phyloP scores from a whole-genome alignment of 1,140 invertebrate species.

The Acromyrmex echinatior region DNA sequence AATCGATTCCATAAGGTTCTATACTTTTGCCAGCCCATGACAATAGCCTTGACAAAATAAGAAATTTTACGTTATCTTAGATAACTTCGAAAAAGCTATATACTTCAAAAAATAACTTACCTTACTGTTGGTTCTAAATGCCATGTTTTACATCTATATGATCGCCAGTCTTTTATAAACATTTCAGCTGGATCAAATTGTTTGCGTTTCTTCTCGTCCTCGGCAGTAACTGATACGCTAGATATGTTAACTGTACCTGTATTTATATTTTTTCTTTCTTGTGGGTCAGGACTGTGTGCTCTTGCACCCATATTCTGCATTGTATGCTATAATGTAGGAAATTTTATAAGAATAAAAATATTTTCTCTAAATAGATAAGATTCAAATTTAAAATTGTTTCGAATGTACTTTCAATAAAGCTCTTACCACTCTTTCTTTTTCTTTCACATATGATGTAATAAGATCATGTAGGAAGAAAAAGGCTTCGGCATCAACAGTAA shows the following conservation, averaged over 20 bases:
- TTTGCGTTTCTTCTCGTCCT: conserved; percentile 86
- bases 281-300: conserved; percentile 85
- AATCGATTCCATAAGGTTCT: conserved; percentile 98
- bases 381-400: neutral
- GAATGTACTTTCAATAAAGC: conserved; percentile 12
- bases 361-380: conserved; percentile 12
- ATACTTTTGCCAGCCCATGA: conserved; percentile 99
- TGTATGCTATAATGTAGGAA: conserved; percentile 66
- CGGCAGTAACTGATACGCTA: conserved; percentile 71
- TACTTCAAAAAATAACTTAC: conserved; percentile 83
- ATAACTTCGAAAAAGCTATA: neutral
- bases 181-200: conserved; percentile 88
- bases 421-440: conserved; percentile 94
- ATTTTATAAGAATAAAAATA: neutral
- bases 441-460: conserved; percentile 97
- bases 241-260: conserved; percentile 64
- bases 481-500: conserved; percentile 98
- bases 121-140: conserved; percentile 98
- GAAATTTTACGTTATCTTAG: conserved; percentile 8
- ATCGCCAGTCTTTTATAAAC: conserved; percentile 95
- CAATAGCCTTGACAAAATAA: conserved; percentile 88
- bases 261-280: conserved; percentile 78
- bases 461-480: conserved; percentile 99
- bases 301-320: conserved; percentile 82
- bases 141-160: conserved; percentile 98